Conservation (phyloP, 2,797 vertebrate species). For the Ciconia nigra region DNA sequence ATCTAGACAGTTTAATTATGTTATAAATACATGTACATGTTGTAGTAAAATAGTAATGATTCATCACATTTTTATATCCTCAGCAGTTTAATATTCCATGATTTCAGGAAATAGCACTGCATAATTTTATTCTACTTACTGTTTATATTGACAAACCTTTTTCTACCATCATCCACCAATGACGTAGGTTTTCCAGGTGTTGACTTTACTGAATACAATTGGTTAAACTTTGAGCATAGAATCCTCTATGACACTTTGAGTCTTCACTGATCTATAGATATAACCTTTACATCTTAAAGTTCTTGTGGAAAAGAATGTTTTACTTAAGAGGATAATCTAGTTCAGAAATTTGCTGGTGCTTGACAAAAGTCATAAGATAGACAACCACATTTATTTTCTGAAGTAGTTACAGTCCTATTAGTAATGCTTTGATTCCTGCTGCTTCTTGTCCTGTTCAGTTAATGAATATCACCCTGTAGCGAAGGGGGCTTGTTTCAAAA, state of each 20-base stretch:
- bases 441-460: neutral
- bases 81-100: neutral
- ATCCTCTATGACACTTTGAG: neutral
- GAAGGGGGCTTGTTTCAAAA: conserved; percentile 7
- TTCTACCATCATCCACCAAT: neutral
- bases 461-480: neutral
- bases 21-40: neutral
- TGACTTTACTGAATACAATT: conserved; percentile 15
- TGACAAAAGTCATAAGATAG: neutral
- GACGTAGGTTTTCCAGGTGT: neutral
- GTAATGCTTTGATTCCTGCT: neutral
- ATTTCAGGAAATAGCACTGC: neutral
- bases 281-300: neutral
- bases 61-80: neutral
- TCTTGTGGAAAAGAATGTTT: neutral
- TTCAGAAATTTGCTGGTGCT: neutral
- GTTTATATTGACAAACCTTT: neutral
- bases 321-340: neutral
- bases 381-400: neutral
- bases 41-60: neutral
- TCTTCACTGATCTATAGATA: neutral
- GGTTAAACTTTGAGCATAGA: neutral
- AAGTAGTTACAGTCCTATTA: neutral
- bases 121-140: neutral
- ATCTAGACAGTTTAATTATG: neutral